A percentile compares a stretch with the other conserved stretches of the same genome.
Evolutionary conservation across 1,140 invertebrate species (phyloP).

Genomic region (Lepidostoma basale): DNA sequence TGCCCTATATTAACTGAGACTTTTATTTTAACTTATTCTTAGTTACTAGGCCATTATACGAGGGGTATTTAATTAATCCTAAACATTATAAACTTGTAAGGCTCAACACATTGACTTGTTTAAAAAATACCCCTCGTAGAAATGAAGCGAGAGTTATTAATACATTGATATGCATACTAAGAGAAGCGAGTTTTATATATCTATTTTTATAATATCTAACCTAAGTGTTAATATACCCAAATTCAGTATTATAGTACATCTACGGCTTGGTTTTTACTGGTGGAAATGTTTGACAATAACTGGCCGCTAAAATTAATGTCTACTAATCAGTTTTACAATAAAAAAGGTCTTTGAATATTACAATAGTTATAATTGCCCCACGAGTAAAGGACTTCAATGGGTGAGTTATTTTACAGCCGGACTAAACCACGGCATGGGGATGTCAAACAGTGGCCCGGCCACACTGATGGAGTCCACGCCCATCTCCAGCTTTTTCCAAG

Average conservation of each 20-base stretch:
- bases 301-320: background rate
- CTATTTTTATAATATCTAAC: too few relatives aligned
- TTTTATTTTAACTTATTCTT: background rate
- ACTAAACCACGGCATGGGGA: slow-evolving; percentile 33
- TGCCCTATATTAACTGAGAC: background rate
- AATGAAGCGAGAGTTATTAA: background rate
- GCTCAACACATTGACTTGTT: background rate
- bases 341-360: background rate
- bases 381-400: background rate
- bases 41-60: background rate
- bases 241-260: too few relatives aligned
- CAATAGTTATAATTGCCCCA: background rate
- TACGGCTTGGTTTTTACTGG: too few relatives aligned
- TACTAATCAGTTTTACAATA: background rate
- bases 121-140: too few relatives aligned
- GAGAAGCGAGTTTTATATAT: too few relatives aligned
- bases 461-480: slow-evolving; percentile 32
- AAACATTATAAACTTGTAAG: background rate
- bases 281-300: background rate
- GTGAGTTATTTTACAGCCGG: slow-evolving; percentile 47
- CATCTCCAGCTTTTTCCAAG: slow-evolving; percentile 35
- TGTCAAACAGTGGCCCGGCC: slow-evolving; percentile 1
- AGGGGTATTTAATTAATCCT: background rate
- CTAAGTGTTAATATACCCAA: too few relatives aligned
- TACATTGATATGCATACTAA: too few relatives aligned